A percentile compares a stretch with the other conserved stretches of the same genome.
Conservation (phyloP, 2,113 vertebrate genomes). For the Psammodynastes pulverulentus region DNA sequence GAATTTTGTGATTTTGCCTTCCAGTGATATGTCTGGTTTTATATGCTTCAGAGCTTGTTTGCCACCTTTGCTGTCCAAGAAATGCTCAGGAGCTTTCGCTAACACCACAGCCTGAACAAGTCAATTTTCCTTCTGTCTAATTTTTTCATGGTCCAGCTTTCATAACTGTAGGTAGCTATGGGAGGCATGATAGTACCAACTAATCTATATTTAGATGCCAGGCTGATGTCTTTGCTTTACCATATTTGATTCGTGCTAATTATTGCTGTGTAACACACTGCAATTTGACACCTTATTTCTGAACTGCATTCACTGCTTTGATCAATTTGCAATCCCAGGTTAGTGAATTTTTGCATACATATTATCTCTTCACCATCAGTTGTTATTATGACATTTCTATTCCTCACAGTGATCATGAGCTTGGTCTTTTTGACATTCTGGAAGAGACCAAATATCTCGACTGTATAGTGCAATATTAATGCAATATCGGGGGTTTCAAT, state of each 20-base stretch:
- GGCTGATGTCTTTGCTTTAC: not conserved
- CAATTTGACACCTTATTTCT: not conserved
- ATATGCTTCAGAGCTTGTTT: not conserved
- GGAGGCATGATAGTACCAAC: not conserved
- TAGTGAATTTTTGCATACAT: not conserved
- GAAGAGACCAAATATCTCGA: not conserved
- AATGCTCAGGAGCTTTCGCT: not conserved
- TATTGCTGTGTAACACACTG: not conserved
- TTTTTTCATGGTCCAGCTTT: not conserved
- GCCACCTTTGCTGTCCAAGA: not conserved
- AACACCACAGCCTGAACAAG: not conserved
- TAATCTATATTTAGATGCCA: not conserved
- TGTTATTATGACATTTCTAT: not conserved
- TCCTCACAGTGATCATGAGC: not conserved
- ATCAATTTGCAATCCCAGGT: not conserved
- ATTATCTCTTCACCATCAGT: not conserved
- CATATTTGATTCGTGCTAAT: not conserved
- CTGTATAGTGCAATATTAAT: too few relatives aligned
- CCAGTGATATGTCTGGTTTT: not conserved
- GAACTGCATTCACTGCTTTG: not conserved
- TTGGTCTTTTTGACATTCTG: not conserved
- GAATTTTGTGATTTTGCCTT: not conserved
- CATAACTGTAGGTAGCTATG: not conserved
- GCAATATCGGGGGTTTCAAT: too few relatives aligned
- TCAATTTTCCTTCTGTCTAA: not conserved